A percentile compares a stretch with the other conserved stretches of the same genome.
Evolutionary conservation across 1,140 invertebrate genomes (phyloP).

Genomic region (Neomicropteryx cornuta): DNA sequence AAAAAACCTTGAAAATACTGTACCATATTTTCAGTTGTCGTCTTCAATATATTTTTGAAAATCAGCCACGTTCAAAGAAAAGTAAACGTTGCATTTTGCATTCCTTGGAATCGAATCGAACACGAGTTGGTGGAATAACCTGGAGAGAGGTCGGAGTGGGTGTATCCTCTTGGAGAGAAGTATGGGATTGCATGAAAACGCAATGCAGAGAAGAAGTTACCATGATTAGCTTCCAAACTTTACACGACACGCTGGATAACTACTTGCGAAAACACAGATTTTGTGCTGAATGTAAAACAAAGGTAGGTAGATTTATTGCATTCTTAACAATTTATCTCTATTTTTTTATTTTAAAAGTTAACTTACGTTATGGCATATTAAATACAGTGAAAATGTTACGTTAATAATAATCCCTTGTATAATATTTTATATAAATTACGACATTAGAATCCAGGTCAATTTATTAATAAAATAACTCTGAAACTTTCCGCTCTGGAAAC

Average conservation of each 20-base stretch:
- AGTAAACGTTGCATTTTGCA: conserved; percentile 77
- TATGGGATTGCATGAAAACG: conserved; percentile 80
- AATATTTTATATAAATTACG: too few relatives aligned
- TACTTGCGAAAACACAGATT: conserved; percentile 89
- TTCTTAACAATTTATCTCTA: neutral
- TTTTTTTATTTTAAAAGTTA: conserved; percentile 1
- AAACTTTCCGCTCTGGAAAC: too few relatives aligned
- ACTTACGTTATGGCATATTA: too few relatives aligned
- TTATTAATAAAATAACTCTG: too few relatives aligned
- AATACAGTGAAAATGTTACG: too few relatives aligned
- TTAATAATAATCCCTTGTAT: too few relatives aligned
- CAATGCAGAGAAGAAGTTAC: conserved; percentile 78
- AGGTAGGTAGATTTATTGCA: conserved; percentile 42
- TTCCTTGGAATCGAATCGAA: conserved; percentile 75
- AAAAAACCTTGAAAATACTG: too few relatives aligned
- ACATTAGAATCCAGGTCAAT: too few relatives aligned
- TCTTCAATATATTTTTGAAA: conserved; percentile 66
- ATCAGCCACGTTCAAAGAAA: conserved; percentile 75
- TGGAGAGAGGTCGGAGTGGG: conserved; percentile 49
- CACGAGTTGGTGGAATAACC: conserved; percentile 47
- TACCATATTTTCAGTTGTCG: too few relatives aligned
- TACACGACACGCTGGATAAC: conserved; percentile 75
- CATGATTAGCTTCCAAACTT: conserved; percentile 68
- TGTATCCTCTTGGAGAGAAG: conserved; percentile 60
- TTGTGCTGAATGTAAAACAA: conserved; percentile 84